phyloP scores from a whole-genome alignment of 2,113 vertebrate species.

The Rhabdornis inornatus region DNA sequence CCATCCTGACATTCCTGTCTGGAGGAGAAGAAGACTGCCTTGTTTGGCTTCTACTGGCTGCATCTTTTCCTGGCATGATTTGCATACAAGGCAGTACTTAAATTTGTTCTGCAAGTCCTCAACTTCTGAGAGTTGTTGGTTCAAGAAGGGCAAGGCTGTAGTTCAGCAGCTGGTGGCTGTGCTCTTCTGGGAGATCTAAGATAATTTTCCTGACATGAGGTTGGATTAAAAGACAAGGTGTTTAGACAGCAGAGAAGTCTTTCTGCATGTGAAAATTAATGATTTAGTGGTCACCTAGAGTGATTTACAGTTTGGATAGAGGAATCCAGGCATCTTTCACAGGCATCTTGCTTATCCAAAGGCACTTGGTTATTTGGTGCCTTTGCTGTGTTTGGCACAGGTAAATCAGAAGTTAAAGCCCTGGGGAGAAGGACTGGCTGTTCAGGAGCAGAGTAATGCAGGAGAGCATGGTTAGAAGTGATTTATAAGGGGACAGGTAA shows the following conservation, averaged over 20 bases:
- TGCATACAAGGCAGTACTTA: background rate
- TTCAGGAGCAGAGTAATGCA: background rate
- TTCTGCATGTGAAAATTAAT: background rate
- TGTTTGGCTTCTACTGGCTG: background rate
- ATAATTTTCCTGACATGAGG: background rate
- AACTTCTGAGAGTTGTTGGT: background rate
- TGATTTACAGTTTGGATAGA: background rate
- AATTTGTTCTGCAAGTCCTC: background rate
- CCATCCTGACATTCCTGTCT: background rate
- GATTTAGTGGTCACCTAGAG: background rate
- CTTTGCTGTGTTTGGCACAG: rapidly evolving
- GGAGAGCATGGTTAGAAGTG: background rate
- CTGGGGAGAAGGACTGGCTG: background rate
- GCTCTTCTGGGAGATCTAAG: background rate
- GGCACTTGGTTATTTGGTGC: background rate
- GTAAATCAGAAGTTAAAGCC: background rate
- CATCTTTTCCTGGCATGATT: background rate
- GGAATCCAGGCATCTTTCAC: background rate
- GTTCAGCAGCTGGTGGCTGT: background rate
- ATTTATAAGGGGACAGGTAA: background rate
- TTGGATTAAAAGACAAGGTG: background rate
- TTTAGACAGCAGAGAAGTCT: background rate
- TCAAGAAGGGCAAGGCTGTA: background rate
- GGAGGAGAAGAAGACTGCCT: background rate
- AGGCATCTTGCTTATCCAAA: background rate